Percentiles rank a stretch among this genome's conserved stretches.
These are phyloP conservation scores for Danio albolineatus DNA, from an alignment of 2,797 vertebrate genomes.

Conservation along the genomic window DNA sequence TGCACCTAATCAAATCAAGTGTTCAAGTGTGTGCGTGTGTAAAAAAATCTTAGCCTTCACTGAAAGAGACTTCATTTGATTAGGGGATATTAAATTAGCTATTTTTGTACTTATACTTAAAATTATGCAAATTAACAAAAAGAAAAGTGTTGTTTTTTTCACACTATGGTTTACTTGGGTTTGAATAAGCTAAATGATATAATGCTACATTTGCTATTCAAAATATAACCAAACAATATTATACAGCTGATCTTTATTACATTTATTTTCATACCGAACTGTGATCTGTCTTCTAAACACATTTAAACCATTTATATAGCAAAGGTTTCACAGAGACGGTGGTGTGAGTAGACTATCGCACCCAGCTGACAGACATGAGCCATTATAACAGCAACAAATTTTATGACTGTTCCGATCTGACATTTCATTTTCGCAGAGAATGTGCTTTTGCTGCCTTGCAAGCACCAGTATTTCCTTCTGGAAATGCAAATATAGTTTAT, in stretches of 20 bases:
- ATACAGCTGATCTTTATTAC: background rate
- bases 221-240: background rate
- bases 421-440: background rate
- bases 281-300: background rate
- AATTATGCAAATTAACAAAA: background rate
- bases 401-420: conserved; percentile 7
- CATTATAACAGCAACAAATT: conserved; percentile 12
- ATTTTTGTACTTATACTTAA: background rate
- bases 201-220: background rate
- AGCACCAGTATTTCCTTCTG: background rate
- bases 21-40: too few relatives aligned
- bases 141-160: background rate
- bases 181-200: background rate
- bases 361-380: background rate
- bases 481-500: conserved; percentile 8
- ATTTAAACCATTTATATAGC: background rate
- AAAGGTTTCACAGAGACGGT: background rate
- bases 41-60: too few relatives aligned
- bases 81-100: background rate
- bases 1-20: too few relatives aligned
- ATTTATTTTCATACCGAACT: background rate
- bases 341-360: background rate
- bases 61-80: too few relatives aligned
- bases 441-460: background rate
- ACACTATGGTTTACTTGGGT: too few relatives aligned